Conservation (phyloP, 2,797 vertebrate genomes). For the Siniperca undulata region DNA sequence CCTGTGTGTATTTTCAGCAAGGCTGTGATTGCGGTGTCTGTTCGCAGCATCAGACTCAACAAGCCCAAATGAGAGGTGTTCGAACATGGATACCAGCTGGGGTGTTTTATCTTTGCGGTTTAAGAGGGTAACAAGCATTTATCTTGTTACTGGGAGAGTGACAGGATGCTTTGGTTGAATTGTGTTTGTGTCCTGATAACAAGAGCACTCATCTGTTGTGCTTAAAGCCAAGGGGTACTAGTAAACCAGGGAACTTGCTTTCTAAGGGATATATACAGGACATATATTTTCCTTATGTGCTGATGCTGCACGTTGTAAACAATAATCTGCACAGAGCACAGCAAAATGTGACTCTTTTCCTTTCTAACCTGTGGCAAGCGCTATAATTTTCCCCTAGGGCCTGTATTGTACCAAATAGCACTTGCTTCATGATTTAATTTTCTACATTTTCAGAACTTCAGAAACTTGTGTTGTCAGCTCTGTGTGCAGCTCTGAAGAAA, state of each 20-base stretch:
- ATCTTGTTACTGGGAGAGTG: constrained; percentile 83
- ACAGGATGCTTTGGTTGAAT: constrained; percentile 79
- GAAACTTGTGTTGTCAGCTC: constrained; percentile 54
- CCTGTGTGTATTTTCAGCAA: constrained; percentile 58
- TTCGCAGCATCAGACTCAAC: constrained; percentile 54
- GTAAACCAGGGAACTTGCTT: constrained; percentile 54
- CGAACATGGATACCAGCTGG: constrained; percentile 70
- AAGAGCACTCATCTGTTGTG: constrained; percentile 72
- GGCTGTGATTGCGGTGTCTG: constrained; percentile 62
- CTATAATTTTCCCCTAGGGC: constrained; percentile 37
- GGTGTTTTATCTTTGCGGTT: constrained; percentile 75
- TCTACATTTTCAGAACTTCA: constrained; percentile 49
- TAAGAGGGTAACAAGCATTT: constrained; percentile 84
- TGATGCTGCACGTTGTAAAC: constrained; percentile 57
- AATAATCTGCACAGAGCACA: constrained; percentile 48
- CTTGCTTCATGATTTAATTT: constrained; percentile 55
- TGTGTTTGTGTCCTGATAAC: constrained; percentile 80
- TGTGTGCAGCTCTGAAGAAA: constrained; percentile 32
- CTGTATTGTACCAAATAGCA: constrained; percentile 15
- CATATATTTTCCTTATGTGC: constrained; percentile 64
- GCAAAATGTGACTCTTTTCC: constrained; percentile 48
- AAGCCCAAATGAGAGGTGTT: constrained; percentile 76
- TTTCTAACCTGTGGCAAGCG: constrained; percentile 49
- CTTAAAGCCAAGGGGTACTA: constrained; percentile 54
- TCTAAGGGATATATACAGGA: constrained; percentile 56